phyloP scores from a whole-genome alignment of 2,797 vertebrate species.

The Sarcoramphus papa region DNA sequence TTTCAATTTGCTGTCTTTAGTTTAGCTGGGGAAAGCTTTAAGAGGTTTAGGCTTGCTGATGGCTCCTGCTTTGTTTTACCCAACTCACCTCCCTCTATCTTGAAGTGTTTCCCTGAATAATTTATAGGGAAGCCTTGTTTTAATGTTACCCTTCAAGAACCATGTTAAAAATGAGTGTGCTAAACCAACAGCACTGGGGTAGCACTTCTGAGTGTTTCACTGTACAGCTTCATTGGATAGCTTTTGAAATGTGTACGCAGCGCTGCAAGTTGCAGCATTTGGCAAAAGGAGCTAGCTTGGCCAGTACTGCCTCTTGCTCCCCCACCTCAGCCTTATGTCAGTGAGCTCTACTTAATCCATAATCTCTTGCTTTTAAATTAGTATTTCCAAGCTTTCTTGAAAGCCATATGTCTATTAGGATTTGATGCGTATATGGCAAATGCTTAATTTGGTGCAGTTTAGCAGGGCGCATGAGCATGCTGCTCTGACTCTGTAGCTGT shows the following conservation, averaged over 20 bases:
- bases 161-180: neutral
- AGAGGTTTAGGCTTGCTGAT: neutral
- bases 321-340: neutral
- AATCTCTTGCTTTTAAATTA: neutral
- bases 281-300: too few relatives aligned
- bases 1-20: neutral
- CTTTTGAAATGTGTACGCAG: neutral
- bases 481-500: neutral
- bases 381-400: neutral
- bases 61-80: neutral
- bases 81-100: neutral
- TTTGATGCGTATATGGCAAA: accelerated
- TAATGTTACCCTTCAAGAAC: neutral
- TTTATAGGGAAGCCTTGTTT: neutral
- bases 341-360: neutral
- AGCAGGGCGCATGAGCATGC: neutral
- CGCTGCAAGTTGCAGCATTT: neutral
- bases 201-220: neutral
- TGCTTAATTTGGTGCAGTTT: neutral
- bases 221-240: neutral
- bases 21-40: neutral
- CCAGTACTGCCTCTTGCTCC: neutral
- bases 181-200: neutral
- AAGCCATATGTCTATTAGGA: neutral
- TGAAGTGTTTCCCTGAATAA: neutral